Evolutionary conservation across 2,888 invertebrate species (phyloP), one percentile per base, ranked within the genome.

Genomic region (Hecatera dysodea): DNA sequence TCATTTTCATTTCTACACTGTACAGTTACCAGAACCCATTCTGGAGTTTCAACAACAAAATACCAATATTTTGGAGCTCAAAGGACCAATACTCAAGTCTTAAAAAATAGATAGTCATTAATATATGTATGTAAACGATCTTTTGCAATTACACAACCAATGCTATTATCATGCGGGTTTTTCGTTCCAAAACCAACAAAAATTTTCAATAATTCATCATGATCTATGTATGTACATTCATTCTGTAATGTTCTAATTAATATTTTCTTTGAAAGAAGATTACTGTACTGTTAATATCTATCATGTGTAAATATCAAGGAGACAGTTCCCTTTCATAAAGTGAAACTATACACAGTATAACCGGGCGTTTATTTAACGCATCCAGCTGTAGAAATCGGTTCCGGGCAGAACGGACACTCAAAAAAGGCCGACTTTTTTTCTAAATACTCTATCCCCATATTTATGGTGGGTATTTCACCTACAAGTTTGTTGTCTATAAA

Each of bases 281-380:
- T 22, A 52, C 33, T 53, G n/a, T 78, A 53, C 69, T 50, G 50
- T 59, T 68, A 84, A 82, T 79, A 72, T 82, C 75, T 71, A 71
- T 57, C 36, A 15, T n/a, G n/a, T n/a, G n/a, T 36, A 64, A 84
- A 84, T 78, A 78, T 75, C 72, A 56, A 64, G 39, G 3, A 48
- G 27, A 50, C 46, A 59, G 57, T 50, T 71, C 29, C 64, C 73
- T 72, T 82, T 82, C 44, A 67, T 46, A 81, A 81, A 71, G 82
- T 53, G 56, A 67, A 76, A 48, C 69, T 48, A 24, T 19, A 53
- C 11, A 19, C 15, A 44, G 22, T 22, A 57, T 22, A n/a, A 17
- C 6, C 8, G 33, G 17, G 17, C 12, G 3, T 11, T 44, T 12
- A n/a, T 61, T 17, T 17, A 9, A 33, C 46, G 6, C 33, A 24